These are phyloP conservation scores for Trichopria drosophilae DNA, from an alignment of 2,888 invertebrate species.

Conservation along the genomic window DNA sequence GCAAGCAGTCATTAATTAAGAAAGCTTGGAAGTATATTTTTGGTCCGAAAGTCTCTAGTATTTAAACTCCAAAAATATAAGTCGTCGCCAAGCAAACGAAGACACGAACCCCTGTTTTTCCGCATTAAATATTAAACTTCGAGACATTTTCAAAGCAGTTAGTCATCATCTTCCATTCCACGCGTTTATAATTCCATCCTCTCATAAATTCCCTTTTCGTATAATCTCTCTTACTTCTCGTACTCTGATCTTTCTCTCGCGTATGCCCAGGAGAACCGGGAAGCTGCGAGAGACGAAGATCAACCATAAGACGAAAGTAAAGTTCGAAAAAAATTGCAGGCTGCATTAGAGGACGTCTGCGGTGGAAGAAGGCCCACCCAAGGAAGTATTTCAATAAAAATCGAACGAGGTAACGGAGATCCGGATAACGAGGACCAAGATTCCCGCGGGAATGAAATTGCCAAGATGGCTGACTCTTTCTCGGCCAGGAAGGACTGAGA, in stretches of 20 bases:
- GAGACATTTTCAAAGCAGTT: too few relatives aligned
- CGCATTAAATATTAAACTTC: too few relatives aligned
- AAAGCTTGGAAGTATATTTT: too few relatives aligned
- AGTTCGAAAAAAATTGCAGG: neutral
- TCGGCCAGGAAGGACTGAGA: constrained; percentile 1
- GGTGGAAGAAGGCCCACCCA: neutral
- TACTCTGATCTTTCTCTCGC: neutral
- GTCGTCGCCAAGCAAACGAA: too few relatives aligned
- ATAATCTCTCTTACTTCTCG: constrained; percentile 21
- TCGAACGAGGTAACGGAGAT: constrained; percentile 31
- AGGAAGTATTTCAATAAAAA: constrained; percentile 30
- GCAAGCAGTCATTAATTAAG: too few relatives aligned
- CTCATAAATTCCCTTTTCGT: constrained; percentile 22
- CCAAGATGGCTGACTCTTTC: constrained; percentile 13
- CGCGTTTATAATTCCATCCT: neutral
- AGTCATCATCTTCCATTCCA: too few relatives aligned
- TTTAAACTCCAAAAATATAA: too few relatives aligned
- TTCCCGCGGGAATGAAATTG: constrained; percentile 24
- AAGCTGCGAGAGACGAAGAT: constrained; percentile 4
- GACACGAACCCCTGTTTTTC: too few relatives aligned
- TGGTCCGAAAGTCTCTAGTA: too few relatives aligned
- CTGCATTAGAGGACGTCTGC: neutral
- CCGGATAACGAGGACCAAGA: constrained; percentile 37
- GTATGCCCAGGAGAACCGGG: constrained; percentile 6
- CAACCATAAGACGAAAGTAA: neutral